phyloP scores from a whole-genome alignment of 2,113 vertebrate species.

The Dipodomys ordii region DNA sequence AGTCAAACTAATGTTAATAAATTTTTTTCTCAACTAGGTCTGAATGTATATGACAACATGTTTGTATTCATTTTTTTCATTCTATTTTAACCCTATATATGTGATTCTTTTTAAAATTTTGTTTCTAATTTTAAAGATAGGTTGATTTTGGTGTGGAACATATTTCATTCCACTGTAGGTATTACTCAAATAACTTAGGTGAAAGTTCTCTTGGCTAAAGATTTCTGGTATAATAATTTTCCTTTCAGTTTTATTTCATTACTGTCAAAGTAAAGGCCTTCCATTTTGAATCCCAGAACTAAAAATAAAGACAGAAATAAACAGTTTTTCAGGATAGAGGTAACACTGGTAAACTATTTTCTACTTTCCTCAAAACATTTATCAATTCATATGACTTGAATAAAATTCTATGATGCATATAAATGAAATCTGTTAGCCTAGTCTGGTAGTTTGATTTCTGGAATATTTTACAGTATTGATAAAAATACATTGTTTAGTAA shows the following conservation, averaged over 20 bases:
- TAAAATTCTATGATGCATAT: constrained; percentile 18
- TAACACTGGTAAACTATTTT: constrained; percentile 23
- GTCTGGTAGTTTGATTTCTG: not conserved
- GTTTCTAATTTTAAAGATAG: constrained; percentile 39
- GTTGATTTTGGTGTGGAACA: constrained; percentile 52
- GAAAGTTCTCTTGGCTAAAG: constrained; percentile 47
- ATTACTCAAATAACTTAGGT: constrained; percentile 41
- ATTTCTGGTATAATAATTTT: not conserved
- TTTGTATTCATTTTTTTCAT: constrained; percentile 49
- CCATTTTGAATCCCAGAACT: not conserved
- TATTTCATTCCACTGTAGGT: constrained; percentile 57
- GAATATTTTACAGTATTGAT: constrained; percentile 29
- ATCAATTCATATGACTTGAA: not conserved
- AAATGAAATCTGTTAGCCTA: not conserved
- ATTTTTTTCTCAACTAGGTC: not conserved
- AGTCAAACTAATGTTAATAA: not conserved
- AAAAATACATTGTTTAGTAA: not conserved
- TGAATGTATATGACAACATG: not conserved
- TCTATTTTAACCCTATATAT: not conserved
- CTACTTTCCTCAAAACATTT: constrained; percentile 11
- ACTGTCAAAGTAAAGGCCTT: constrained; percentile 1
- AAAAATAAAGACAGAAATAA: constrained; percentile 4
- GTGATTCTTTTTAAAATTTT: not conserved
- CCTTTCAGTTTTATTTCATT: constrained; percentile 20
- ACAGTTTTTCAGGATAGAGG: constrained; percentile 12